Base-by-base conservation (phyloP, 2,113 vertebrate genomes). In the Meles meles region DNA sequence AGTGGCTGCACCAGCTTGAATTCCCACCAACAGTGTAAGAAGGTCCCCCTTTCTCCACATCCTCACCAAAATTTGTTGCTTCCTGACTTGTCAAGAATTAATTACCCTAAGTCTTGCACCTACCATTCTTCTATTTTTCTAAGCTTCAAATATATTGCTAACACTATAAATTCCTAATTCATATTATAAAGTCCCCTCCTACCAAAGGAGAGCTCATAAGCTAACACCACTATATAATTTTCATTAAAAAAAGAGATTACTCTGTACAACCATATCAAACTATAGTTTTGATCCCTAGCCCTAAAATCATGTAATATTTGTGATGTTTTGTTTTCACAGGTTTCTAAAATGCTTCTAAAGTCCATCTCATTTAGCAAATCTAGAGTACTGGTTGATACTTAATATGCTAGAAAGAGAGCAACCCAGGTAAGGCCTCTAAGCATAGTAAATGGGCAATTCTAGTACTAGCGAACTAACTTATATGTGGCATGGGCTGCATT, bases 231-330 rank as follows among this genome's bases (percentile, higher is more conserved):
- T 55, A 69, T 14, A 79, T 13, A 94, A 80, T 80, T 90, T 96
- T 61, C 93, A n/a, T 61, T 93, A 29, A 47, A 71, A 92, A 79
- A 77, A 88, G n/a, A n/a, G 42, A 85, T n/a, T 61, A 84, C 15
- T 81, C n/a, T 47, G 17, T 61, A 90, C 39, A 94, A 81, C 8
- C 21, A 1, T 27, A 97, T 80, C 52, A 92, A 96, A 88, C 44
- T 34, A 88, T 7, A 20, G 61, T 55, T 93, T 63, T 93, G 59
- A 94, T 89, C 37, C 63, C 34, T 37, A 92, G 21, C 4, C 74
- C 63, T 93, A 61, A 95, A 79, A 72, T n/a, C 81, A 88, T 13
- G 23, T 15, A 93, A 90, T 88, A 93, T 29, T 83, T 90, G 37
- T 11, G 34, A 81, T 42, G 20, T 55, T 88, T 88, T 96, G 18